Percentiles rank a stretch among this genome's conserved stretches.
Conservation (phyloP, 2,113 vertebrate genomes). For the Antennarius striatus region DNA sequence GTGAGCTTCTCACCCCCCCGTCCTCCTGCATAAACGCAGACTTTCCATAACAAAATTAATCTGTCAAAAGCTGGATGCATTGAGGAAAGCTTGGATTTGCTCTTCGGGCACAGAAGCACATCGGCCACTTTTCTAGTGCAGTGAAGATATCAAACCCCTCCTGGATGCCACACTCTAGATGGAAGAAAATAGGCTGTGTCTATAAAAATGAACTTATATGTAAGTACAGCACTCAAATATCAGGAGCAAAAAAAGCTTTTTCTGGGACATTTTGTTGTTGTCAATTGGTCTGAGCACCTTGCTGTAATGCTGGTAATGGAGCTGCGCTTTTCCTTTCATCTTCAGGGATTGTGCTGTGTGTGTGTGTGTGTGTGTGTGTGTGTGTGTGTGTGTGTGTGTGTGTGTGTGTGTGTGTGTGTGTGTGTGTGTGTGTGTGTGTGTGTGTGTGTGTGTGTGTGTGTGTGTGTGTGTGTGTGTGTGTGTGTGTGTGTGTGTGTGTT, state of each 20-base stretch:
- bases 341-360: conserved; percentile 77
- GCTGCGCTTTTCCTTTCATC: conserved; percentile 93
- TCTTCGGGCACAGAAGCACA: conserved; percentile 80
- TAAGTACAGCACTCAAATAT: conserved; percentile 94
- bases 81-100: conserved; percentile 78
- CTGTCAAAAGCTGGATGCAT: conserved; percentile 86
- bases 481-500: conserved; percentile 15
- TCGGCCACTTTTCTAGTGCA: conserved; percentile 90
- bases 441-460: neutral
- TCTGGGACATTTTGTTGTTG: conserved; percentile 91
- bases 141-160: conserved; percentile 92
- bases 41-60: conserved; percentile 84
- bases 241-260: conserved; percentile 83
- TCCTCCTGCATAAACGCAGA: conserved; percentile 69
- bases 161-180: conserved; percentile 86
- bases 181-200: conserved; percentile 90
- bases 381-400: too few relatives aligned
- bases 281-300: conserved; percentile 86
- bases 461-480: too few relatives aligned
- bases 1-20: conserved; percentile 60
- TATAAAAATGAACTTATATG: conserved; percentile 91
- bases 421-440: neutral
- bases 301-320: conserved; percentile 96
- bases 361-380: conserved; percentile 10
- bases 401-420: too few relatives aligned